Conservation (phyloP, 1,140 invertebrate species). For the Sesamia nonagrioides region DNA sequence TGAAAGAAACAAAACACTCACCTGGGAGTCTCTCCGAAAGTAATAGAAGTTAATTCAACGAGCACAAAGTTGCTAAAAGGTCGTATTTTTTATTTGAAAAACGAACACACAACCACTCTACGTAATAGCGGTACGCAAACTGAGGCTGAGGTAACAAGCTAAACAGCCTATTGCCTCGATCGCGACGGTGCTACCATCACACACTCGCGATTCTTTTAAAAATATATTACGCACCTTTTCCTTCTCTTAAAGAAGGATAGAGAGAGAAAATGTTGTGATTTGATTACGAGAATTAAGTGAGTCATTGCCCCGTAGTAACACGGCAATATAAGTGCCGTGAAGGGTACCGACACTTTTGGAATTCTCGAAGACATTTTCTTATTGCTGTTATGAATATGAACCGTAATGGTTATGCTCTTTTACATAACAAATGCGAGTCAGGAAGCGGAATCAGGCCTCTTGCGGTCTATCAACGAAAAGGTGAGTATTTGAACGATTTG, state of each 20-base stretch:
- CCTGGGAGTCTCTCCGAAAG: constrained; percentile 20
- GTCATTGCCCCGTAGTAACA: constrained; percentile 50
- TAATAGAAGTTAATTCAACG: constrained; percentile 29
- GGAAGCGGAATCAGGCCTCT: constrained; percentile 11
- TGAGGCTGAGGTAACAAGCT: constrained; percentile 31
- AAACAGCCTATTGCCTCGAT: constrained; percentile 42
- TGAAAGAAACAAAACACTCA: constrained; percentile 9
- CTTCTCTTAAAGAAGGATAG: constrained; percentile 7
- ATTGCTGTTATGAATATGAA: constrained; percentile 14
- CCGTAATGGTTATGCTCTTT: constrained; percentile 26
- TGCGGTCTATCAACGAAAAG: not conserved
- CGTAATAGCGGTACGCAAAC: constrained; percentile 40
- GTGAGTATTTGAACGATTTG: not conserved
- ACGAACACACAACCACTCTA: constrained; percentile 9
- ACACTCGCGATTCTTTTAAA: constrained; percentile 44
- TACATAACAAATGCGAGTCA: constrained; percentile 30
- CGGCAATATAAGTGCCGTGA: constrained; percentile 15
- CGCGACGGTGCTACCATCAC: constrained; percentile 36
- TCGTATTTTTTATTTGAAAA: constrained; percentile 6
- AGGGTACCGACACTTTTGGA: constrained; percentile 38
- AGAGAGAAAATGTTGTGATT: constrained; percentile 40
- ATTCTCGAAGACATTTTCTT: constrained; percentile 32
- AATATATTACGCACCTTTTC: constrained; percentile 6
- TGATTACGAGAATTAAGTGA: constrained; percentile 45
- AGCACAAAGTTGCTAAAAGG: constrained; percentile 27